A percentile compares a stretch with the other conserved stretches of the same genome.
These are phyloP conservation scores for Oreocharis arfaki DNA, from an alignment of 2,113 vertebrate species.

Conservation along the genomic window DNA sequence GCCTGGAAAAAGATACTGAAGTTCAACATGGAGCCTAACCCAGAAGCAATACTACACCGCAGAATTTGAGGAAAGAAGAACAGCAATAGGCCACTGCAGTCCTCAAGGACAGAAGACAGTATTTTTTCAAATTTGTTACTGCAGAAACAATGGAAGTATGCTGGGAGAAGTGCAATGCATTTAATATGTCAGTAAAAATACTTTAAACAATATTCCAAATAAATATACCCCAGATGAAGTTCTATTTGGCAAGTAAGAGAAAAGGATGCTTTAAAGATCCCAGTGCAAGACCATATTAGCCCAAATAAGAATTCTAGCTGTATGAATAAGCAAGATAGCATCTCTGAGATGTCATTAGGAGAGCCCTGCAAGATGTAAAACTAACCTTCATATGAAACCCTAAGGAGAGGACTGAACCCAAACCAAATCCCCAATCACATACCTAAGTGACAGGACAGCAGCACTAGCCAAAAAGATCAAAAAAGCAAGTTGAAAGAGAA, in stretches of 20 bases:
- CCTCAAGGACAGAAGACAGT: background rate
- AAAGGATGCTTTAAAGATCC: background rate
- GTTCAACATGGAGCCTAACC: background rate
- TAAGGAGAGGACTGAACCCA: slow-evolving; percentile 7
- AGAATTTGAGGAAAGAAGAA: background rate
- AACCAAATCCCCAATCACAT: background rate
- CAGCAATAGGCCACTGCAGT: fast-evolving
- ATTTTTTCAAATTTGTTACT: background rate
- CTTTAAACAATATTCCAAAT: background rate
- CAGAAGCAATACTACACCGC: background rate
- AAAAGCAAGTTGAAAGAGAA: background rate
- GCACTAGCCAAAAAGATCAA: slow-evolving; percentile 5
- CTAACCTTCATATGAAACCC: background rate
- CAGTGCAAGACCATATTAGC: background rate
- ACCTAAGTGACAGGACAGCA: slow-evolving; percentile 33
- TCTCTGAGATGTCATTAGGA: background rate
- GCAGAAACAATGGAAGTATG: background rate
- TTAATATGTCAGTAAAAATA: background rate
- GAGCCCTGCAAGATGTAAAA: slow-evolving; percentile 3
- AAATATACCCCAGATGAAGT: background rate
- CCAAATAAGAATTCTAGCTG: background rate
- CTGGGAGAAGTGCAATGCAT: background rate
- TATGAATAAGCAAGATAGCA: background rate
- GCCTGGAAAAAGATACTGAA: background rate
- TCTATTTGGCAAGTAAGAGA: background rate